Conservation (phyloP, 2,888 invertebrate species). For the Octonoba sinensis region DNA sequence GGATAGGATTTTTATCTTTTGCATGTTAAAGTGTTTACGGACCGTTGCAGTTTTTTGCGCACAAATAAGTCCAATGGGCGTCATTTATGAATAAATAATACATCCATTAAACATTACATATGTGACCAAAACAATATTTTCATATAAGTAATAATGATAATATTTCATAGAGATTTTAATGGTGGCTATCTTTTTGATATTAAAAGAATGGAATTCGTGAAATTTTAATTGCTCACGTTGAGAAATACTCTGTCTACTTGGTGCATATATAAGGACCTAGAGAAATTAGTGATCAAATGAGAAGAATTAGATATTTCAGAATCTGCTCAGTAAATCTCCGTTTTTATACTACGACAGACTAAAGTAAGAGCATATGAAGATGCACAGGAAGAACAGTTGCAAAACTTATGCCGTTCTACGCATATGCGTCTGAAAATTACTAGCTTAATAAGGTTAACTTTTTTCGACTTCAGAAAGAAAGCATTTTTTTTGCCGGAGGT, state of each 20-base stretch:
- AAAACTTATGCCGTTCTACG: not conserved
- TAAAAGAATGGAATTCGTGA: slow-evolving; percentile 25
- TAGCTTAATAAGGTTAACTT: not conserved
- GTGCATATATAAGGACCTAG: slow-evolving; percentile 34
- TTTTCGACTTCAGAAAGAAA: not conserved
- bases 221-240: slow-evolving; percentile 48
- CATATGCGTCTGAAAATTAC: not conserved
- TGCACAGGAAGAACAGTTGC: not conserved
- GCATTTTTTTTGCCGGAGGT: not conserved
- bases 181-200: slow-evolving; percentile 37
- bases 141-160: slow-evolving; percentile 18
- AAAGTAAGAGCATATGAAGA: slow-evolving; percentile 1
- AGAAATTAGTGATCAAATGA: slow-evolving; percentile 39
- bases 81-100: no score
- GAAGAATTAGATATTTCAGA: slow-evolving; percentile 24
- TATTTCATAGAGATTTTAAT: slow-evolving; percentile 55
- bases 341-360: slow-evolving; percentile 24
- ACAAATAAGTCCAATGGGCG: no score
- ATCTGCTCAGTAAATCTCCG: slow-evolving; percentile 37
- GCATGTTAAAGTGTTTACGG: no score
- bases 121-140: no score
- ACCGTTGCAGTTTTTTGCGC: no score
- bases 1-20: no score
- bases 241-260: slow-evolving; percentile 18
- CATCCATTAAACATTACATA: no score